Percentiles rank a stretch among this genome's conserved stretches.
Evolutionary conservation across 2,888 invertebrate species (phyloP).

Genomic region (Chrysolina oricalcia): DNA sequence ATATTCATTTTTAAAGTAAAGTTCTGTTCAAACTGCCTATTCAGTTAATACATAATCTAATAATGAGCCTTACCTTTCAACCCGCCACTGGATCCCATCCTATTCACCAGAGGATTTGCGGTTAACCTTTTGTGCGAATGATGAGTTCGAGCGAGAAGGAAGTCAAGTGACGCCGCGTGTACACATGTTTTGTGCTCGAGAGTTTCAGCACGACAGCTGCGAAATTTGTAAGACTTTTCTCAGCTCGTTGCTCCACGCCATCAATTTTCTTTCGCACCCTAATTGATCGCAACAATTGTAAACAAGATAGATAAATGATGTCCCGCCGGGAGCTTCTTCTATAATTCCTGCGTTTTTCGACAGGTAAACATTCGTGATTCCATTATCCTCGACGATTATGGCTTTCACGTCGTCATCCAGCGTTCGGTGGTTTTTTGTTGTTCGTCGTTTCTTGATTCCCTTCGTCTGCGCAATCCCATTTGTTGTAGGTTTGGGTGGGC

Average conservation of each 20-base stretch:
- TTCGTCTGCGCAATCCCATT: not conserved
- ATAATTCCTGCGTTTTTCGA: slow-evolving; percentile 27
- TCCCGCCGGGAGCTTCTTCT: slow-evolving; percentile 38
- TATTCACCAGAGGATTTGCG: slow-evolving; percentile 37
- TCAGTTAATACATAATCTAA: too few relatives aligned
- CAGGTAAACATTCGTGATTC: slow-evolving; percentile 27
- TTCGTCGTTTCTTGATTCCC: not conserved
- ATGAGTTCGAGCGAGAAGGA: slow-evolving; percentile 35
- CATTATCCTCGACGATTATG: slow-evolving; percentile 13
- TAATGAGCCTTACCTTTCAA: too few relatives aligned
- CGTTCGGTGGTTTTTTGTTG: not conserved
- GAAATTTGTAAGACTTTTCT: slow-evolving; percentile 48
- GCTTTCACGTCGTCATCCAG: slow-evolving; percentile 14
- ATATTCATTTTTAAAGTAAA: too few relatives aligned
- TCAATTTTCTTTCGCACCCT: slow-evolving; percentile 51
- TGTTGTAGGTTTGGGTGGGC: too few relatives aligned
- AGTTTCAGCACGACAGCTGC: slow-evolving; percentile 42
- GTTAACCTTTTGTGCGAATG: slow-evolving; percentile 39
- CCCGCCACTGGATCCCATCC: slow-evolving; percentile 24
- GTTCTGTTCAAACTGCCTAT: too few relatives aligned
- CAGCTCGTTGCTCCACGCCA: slow-evolving; percentile 47
- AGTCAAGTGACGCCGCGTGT: slow-evolving; percentile 43
- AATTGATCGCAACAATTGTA: slow-evolving; percentile 48
- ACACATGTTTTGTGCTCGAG: slow-evolving; percentile 37
- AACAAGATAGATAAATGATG: slow-evolving; percentile 48